These are phyloP conservation scores for Brachionus calyciflorus DNA, from an alignment of 1,140 invertebrate species.

Conservation along the genomic window DNA sequence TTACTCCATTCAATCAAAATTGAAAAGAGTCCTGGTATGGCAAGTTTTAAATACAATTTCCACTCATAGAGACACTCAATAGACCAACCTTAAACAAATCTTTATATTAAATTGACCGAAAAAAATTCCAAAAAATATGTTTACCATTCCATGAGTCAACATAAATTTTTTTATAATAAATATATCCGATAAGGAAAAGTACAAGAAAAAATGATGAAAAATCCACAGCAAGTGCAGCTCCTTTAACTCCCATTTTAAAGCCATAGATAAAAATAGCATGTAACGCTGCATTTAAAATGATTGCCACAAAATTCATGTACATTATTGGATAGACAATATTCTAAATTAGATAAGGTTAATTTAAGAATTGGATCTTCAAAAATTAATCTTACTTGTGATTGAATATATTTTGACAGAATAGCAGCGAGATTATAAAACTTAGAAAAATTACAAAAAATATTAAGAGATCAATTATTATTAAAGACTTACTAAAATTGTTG, in stretches of 20 bases:
- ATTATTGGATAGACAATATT: slow-evolving; percentile 41
- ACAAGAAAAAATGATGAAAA: background rate
- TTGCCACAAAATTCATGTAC: slow-evolving; percentile 14
- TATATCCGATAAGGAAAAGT: slow-evolving; percentile 7
- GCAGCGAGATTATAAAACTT: slow-evolving; percentile 28
- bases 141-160: slow-evolving; percentile 33
- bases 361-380: background rate
- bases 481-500: background rate
- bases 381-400: slow-evolving; percentile 23
- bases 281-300: background rate
- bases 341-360: background rate
- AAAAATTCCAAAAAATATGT: too few species aligned
- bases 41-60: slow-evolving; percentile 26
- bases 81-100: slow-evolving; percentile 42
- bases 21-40: slow-evolving; percentile 42
- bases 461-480: background rate
- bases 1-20: slow-evolving; percentile 41
- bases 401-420: slow-evolving; percentile 31
- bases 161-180: slow-evolving; percentile 29
- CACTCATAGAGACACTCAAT: slow-evolving; percentile 31
- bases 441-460: background rate
- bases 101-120: too few species aligned
- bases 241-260: slow-evolving; percentile 43
- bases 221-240: slow-evolving; percentile 37
- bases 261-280: slow-evolving; percentile 12